Evolutionary conservation across 1,140 invertebrate species (phyloP).

Genomic region (Calosoma granatense): DNA sequence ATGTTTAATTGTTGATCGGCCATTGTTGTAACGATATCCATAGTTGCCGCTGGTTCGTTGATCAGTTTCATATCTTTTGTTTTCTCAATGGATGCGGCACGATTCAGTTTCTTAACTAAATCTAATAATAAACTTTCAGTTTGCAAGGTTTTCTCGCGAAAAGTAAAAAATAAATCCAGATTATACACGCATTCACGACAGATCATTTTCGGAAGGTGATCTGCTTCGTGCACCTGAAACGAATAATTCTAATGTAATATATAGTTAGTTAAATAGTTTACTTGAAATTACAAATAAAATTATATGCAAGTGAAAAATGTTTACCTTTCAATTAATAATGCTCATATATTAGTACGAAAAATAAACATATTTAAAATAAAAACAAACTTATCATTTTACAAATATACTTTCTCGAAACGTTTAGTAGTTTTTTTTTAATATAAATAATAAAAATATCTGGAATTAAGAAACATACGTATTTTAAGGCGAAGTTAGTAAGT

Average conservation of each 20-base stretch:
- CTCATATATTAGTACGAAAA: no score
- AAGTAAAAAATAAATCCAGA: slow-evolving; percentile 46
- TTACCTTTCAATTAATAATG: background rate
- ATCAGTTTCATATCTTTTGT: slow-evolving; percentile 22
- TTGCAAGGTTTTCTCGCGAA: slow-evolving; percentile 44
- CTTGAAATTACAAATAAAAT: slow-evolving; percentile 1
- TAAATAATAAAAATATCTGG: no score
- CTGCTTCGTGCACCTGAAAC: slow-evolving; percentile 41
- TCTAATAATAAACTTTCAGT: slow-evolving; percentile 44
- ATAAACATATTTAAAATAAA: no score
- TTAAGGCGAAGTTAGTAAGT: no score
- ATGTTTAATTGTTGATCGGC: slow-evolving; percentile 21
- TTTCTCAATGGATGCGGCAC: slow-evolving; percentile 28
- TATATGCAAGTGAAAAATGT: background rate
- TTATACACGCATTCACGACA: slow-evolving; percentile 49
- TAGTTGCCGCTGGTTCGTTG: slow-evolving; percentile 19
- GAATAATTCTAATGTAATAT: slow-evolving; percentile 17
- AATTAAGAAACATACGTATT: no score
- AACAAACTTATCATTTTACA: no score
- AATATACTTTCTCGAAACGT: no score
- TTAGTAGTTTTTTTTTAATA: no score
- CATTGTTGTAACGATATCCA: slow-evolving; percentile 20
- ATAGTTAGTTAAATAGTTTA: background rate
- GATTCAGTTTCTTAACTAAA: slow-evolving; percentile 39
- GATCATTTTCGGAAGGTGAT: slow-evolving; percentile 48